Evolutionary conservation across 2,113 vertebrate species (phyloP).

Genomic region (Taurulus bubalis): DNA sequence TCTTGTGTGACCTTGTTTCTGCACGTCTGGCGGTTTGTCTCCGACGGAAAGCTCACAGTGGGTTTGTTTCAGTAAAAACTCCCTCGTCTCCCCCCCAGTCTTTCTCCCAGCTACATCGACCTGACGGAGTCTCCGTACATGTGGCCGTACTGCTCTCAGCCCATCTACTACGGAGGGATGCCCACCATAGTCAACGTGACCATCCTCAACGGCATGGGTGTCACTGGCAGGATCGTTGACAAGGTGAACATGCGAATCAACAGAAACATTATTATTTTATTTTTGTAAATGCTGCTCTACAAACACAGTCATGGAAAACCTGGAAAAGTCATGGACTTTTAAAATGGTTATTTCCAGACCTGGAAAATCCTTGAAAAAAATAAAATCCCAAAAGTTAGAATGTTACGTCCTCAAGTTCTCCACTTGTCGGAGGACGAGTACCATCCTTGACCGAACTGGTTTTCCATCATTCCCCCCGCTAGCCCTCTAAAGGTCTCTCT

Average conservation of each 20-base stretch:
- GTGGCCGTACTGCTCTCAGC: slow-evolving; percentile 99
- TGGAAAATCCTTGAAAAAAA: no score
- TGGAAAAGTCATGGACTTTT: no score
- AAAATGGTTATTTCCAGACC: no score
- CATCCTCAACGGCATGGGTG: slow-evolving; percentile 98
- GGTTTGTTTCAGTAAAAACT: neutral
- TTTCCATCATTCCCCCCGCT: neutral
- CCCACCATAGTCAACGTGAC: slow-evolving; percentile 97
- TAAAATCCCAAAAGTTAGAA: no score
- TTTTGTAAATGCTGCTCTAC: neutral
- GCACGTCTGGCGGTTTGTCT: neutral
- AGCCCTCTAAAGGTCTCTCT: neutral
- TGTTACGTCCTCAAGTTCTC: neutral
- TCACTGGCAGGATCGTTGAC: slow-evolving; percentile 95
- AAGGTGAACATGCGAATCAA: slow-evolving; percentile 87
- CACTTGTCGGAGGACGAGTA: neutral
- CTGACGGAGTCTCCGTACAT: slow-evolving; percentile 98
- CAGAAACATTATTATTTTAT: neutral
- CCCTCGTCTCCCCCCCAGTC: slow-evolving; percentile 73
- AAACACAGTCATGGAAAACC: no score
- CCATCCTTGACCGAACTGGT: neutral
- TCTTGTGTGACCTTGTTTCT: neutral
- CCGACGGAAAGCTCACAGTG: neutral
- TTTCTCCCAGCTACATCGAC: slow-evolving; percentile 98
- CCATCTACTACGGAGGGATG: slow-evolving; percentile 99